Evolutionary conservation across 2,113 vertebrate species (phyloP).

Genomic region (Eonycteris spelaea): DNA sequence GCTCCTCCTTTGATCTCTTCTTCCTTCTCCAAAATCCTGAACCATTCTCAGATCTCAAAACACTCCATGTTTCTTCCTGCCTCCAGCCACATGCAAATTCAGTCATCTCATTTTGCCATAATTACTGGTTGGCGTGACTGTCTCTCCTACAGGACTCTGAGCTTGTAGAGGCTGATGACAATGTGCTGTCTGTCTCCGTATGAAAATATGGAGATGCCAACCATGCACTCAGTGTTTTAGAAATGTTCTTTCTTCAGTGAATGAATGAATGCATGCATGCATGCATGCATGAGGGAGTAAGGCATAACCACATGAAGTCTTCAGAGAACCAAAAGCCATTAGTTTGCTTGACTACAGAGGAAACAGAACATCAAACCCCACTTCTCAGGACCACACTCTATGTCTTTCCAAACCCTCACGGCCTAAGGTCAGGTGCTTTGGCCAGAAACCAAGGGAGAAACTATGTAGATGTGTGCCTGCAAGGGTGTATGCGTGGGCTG

Average conservation of each 20-base stretch:
- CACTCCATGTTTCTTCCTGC: neutral
- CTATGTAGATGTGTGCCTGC: neutral
- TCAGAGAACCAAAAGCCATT: neutral
- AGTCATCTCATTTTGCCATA: neutral
- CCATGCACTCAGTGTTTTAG: fast-evolving
- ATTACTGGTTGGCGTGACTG: neutral
- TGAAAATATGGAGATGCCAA: neutral
- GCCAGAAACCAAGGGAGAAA: neutral
- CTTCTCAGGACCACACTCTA: neutral
- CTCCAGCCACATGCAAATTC: neutral
- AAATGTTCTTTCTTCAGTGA: neutral
- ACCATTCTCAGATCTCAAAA: neutral
- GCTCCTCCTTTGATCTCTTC: neutral
- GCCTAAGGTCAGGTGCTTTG: neutral
- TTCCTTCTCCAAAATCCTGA: neutral
- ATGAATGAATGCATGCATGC: neutral
- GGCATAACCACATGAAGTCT: neutral
- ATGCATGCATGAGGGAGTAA: neutral
- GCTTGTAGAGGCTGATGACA: neutral
- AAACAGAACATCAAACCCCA: neutral
- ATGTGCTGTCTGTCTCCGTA: neutral
- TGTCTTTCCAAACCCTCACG: neutral
- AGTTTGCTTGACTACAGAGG: neutral
- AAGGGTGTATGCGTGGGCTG: neutral
- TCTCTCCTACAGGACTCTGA: neutral